Evolutionary conservation across 2,888 invertebrate genomes (phyloP), one percentile per base, ranked within the genome.

Genomic region (Atethmia centrago): DNA sequence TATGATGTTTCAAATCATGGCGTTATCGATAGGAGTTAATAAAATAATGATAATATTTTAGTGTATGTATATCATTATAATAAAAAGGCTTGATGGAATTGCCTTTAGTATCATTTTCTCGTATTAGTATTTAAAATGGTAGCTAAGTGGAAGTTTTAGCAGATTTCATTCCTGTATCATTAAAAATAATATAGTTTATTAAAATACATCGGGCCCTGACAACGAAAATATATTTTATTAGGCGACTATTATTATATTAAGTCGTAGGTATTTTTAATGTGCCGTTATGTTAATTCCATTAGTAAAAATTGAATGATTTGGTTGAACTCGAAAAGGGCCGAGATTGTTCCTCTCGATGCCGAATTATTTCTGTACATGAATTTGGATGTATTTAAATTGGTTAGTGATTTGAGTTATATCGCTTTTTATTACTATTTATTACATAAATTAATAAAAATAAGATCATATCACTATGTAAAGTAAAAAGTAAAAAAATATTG

Each of bases 391-490:
- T 87, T 67, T 75, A 73, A 82, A 79, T 90, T 86, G 88, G 88
- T 91, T 92, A 90, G 90, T 91, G 88, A 90, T 88, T 90, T 88
- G 85, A 87, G 88, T 89, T 88, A 85, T 84, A 85, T 85, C 69
- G 85, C 85, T 79, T 79, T 84, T 88, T 82, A 85, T 85, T 87
- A 84, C 83, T 88, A 87, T 89, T 88, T 86, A 88, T 88, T 88
- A 84, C 82, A 81, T 83, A 81, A 86, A 86, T 83, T 69, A 76
- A 80, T 83, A 83, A 88, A 86, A 83, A 83, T 90, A 88, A 79
- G 87, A 90, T 89, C 94, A 94, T 94, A 94, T 94, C 94, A 94
- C 85, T 91, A 89, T 87, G 85, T 87, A 80, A 82, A 83, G 70
- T 85, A 79, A 82, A 75, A 36, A n/a, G n/a, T n/a, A n/a, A n/a